Evolutionary conservation across 2,888 invertebrate genomes (phyloP).

Genomic region (Orthosia gracilis): DNA sequence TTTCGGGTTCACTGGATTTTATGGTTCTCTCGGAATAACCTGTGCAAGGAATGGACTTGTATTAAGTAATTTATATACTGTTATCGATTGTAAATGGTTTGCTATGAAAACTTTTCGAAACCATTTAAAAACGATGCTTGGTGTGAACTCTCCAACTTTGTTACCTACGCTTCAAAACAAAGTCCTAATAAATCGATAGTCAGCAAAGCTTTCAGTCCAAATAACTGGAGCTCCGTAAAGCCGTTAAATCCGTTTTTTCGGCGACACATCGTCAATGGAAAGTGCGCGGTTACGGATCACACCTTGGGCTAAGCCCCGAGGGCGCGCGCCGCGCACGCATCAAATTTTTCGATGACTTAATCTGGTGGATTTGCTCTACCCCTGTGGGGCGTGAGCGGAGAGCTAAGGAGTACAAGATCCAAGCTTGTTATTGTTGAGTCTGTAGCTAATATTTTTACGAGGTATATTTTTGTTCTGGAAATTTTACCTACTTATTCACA

Average conservation of each 20-base stretch:
- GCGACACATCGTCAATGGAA: slow-evolving; percentile 75
- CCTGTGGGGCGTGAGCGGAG: slow-evolving; percentile 67
- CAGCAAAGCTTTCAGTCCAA: slow-evolving; percentile 70
- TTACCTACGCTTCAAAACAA: slow-evolving; percentile 28
- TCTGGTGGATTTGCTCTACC: slow-evolving; percentile 75
- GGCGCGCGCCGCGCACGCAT: slow-evolving; percentile 81
- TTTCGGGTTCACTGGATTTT: slow-evolving; percentile 49
- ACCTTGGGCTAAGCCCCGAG: slow-evolving; percentile 76
- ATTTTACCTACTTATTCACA: neutral
- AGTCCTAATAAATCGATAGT: slow-evolving; percentile 59
- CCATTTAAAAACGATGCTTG: neutral
- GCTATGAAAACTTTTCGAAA: neutral
- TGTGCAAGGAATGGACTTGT: slow-evolving; percentile 14
- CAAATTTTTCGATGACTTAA: slow-evolving; percentile 82
- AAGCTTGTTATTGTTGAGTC: slow-evolving; percentile 24
- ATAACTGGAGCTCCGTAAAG: slow-evolving; percentile 70
- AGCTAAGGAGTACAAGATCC: slow-evolving; percentile 53
- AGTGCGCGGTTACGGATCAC: slow-evolving; percentile 71
- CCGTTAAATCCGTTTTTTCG: slow-evolving; percentile 77
- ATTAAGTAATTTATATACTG: slow-evolving; percentile 38
- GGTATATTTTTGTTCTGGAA: neutral
- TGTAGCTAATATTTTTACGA: slow-evolving; percentile 12
- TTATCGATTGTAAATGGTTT: neutral
- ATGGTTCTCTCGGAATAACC: slow-evolving; percentile 39
- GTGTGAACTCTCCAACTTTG: neutral